Percentiles rank a stretch among this genome's conserved stretches.
These are phyloP conservation scores for Cephalopholis sonnerati DNA, from an alignment of 2,113 vertebrate genomes.

Conservation along the genomic window DNA sequence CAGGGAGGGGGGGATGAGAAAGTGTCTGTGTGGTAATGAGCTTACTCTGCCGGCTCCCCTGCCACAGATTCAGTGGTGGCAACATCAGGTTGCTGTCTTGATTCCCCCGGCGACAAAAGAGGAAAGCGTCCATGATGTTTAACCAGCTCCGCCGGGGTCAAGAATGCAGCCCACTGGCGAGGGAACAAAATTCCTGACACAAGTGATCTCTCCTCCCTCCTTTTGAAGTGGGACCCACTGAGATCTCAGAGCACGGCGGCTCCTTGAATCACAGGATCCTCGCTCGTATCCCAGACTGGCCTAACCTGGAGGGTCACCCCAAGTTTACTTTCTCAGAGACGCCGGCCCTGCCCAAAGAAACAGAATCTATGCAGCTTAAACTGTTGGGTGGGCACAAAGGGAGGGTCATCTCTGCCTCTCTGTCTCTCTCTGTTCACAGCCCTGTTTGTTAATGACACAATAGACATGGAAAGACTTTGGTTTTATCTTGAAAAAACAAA, in stretches of 20 bases:
- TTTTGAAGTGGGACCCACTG: constrained; percentile 76
- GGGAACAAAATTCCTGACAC: constrained; percentile 83
- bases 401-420: constrained; percentile 64
- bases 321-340: constrained; percentile 92
- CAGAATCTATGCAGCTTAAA: constrained; percentile 89
- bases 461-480: constrained; percentile 54
- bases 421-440: constrained; percentile 57
- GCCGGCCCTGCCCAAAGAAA: constrained; percentile 82
- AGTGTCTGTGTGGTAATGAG: constrained; percentile 72
- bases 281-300: constrained; percentile 83
- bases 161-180: constrained; percentile 83
- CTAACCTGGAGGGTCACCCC: constrained; percentile 88
- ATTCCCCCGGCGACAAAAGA: constrained; percentile 79
- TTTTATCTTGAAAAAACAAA: constrained; percentile 57
- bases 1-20: constrained; percentile 30
- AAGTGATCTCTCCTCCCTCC: constrained; percentile 80
- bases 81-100: constrained; percentile 83
- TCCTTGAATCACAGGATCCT: constrained; percentile 77
- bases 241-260: constrained; percentile 74
- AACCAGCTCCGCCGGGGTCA: constrained; percentile 84
- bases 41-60: constrained; percentile 69
- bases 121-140: constrained; percentile 84
- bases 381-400: constrained; percentile 80
- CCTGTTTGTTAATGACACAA: constrained; percentile 74
- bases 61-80: constrained; percentile 73